phyloP scores from a whole-genome alignment of 2,113 vertebrate species.

The Lathamus discolor region DNA sequence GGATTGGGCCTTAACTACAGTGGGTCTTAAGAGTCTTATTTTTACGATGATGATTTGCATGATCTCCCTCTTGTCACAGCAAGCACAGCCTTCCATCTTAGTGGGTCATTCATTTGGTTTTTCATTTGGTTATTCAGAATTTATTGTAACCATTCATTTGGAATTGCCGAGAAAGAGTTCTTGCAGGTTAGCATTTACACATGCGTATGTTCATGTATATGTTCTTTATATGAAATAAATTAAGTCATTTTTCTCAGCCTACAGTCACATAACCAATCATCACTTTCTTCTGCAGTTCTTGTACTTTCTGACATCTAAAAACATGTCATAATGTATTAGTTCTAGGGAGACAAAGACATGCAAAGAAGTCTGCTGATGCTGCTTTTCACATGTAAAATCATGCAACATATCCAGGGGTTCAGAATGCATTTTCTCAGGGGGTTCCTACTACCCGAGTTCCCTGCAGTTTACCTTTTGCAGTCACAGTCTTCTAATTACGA shows the following conservation, averaged over 20 bases:
- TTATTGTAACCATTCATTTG: background rate
- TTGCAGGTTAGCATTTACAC: background rate
- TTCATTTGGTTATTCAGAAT: background rate
- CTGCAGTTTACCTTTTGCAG: conserved; percentile 1
- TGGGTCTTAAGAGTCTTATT: background rate
- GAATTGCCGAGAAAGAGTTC: background rate
- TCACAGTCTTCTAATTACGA: background rate
- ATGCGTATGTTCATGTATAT: background rate
- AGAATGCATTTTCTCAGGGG: conserved; percentile 4
- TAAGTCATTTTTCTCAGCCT: background rate
- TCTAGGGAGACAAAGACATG: conserved; percentile 32
- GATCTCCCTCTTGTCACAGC: background rate
- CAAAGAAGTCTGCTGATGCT: conserved; percentile 29
- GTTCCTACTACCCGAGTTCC: background rate
- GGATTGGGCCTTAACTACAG: background rate
- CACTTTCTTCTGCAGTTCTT: conserved; percentile 4
- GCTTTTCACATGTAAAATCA: conserved; percentile 32
- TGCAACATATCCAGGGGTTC: background rate
- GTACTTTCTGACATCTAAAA: conserved; percentile 15
- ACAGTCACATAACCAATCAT: background rate
- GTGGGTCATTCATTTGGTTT: background rate
- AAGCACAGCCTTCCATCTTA: conserved; percentile 7
- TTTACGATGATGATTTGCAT: background rate
- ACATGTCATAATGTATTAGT: conserved; percentile 15
- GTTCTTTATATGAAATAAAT: conserved; percentile 6